Evolutionary conservation across 2,797 vertebrate species (phyloP).

Genomic region (Poeciliopsis infans): DNA sequence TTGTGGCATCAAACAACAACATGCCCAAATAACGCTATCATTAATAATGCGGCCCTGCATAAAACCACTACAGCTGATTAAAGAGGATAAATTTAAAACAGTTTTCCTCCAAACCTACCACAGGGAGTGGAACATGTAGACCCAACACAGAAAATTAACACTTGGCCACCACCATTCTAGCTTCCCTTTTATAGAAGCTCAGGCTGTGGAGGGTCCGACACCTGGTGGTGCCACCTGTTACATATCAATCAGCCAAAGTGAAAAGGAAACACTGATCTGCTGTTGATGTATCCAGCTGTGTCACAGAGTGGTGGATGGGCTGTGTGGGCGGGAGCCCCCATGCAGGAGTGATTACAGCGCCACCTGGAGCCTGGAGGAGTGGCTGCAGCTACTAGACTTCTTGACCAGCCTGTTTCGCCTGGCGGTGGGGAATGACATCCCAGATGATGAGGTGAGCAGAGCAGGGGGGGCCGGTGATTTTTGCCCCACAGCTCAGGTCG

Average conservation of each 20-base stretch:
- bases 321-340: conserved; percentile 87
- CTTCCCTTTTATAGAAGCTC: too few species aligned
- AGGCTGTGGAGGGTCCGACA: too few species aligned
- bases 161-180: too few species aligned
- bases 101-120: too few species aligned
- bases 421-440: conserved; percentile 78
- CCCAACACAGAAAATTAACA: too few species aligned
- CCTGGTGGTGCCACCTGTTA: too few species aligned
- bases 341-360: conserved; percentile 80
- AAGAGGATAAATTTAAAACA: too few species aligned
- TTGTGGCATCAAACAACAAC: too few species aligned
- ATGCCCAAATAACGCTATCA: too few species aligned
- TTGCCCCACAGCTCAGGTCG: not conserved
- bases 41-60: too few species aligned
- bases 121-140: rapidly evolving
- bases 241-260: not conserved
- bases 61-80: too few species aligned
- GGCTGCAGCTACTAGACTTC: conserved; percentile 82
- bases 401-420: conserved; percentile 76
- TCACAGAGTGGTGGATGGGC: conserved; percentile 88
- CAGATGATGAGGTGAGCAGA: conserved; percentile 85
- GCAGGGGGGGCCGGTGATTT: not conserved
- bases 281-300: conserved; percentile 80
- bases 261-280: not conserved
- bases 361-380: conserved; percentile 86